Percentiles rank a stretch among this genome's conserved stretches.
phyloP scores from a whole-genome alignment of 2,888 invertebrate genomes.

The Stenurella melanura region DNA sequence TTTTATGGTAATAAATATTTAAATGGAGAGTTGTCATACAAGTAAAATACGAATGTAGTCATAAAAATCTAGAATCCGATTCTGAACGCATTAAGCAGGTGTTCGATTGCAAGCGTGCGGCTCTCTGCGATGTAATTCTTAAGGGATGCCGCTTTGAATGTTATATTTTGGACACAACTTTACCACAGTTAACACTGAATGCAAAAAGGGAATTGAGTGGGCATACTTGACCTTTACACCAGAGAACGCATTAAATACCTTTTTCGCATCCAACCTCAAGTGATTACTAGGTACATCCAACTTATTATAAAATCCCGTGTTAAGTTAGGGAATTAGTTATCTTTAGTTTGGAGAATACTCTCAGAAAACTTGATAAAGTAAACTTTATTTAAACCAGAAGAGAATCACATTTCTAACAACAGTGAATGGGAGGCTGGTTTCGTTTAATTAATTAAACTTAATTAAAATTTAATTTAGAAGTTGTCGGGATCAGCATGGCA shows the following conservation, averaged over 20 bases:
- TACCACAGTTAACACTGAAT: neutral
- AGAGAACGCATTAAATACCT: neutral
- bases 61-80: no score
- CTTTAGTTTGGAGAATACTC: neutral
- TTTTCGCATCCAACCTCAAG: slow-evolving; percentile 6
- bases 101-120: no score
- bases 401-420: slow-evolving; percentile 13
- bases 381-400: slow-evolving; percentile 10
- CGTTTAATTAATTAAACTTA: slow-evolving; percentile 59
- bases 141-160: no score
- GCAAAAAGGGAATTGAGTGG: neutral
- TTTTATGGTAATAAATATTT: no score
- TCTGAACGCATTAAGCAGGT: no score
- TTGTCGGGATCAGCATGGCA: slow-evolving; percentile 58
- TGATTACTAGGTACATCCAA: neutral
- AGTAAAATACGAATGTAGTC: no score
- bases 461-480: slow-evolving; percentile 59
- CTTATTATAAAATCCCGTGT: slow-evolving; percentile 2
- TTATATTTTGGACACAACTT: no score
- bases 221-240: neutral
- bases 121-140: no score
- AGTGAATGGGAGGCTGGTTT: slow-evolving; percentile 51
- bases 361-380: slow-evolving; percentile 13
- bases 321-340: neutral
- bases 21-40: no score